These are phyloP conservation scores for Harpagoxenus sublaevis DNA, from an alignment of 2,888 invertebrate genomes.

Conservation along the genomic window DNA sequence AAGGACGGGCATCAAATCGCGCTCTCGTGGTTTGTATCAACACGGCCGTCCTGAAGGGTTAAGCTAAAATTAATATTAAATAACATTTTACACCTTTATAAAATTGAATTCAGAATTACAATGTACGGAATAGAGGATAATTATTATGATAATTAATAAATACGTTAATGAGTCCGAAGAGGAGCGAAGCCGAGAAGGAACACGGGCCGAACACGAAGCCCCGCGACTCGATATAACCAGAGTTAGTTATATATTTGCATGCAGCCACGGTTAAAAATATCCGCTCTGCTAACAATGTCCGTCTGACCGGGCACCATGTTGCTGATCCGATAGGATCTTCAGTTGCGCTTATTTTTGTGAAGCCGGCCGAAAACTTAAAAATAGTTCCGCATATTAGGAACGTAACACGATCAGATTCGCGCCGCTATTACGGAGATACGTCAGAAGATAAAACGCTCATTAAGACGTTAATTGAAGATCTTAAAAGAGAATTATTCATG, in stretches of 20 bases:
- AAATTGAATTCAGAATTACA: neutral
- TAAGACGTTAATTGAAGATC: slow-evolving; percentile 32
- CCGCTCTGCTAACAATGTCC: slow-evolving; percentile 56
- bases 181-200: slow-evolving; percentile 27
- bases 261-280: slow-evolving; percentile 55
- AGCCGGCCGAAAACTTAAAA: slow-evolving; percentile 48
- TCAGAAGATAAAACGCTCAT: slow-evolving; percentile 9
- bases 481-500: slow-evolving; percentile 6
- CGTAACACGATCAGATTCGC: slow-evolving; percentile 32
- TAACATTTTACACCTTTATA: neutral
- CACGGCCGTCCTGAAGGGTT: neutral
- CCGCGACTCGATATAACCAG: slow-evolving; percentile 40
- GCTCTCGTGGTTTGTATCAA: neutral
- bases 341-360: slow-evolving; percentile 54
- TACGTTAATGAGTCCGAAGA: slow-evolving; percentile 13
- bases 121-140: neutral
- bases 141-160: slow-evolving; percentile 28
- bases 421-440: slow-evolving; percentile 27
- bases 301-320: slow-evolving; percentile 47
- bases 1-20: neutral
- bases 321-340: slow-evolving; percentile 49
- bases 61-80: slow-evolving; percentile 17
- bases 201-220: neutral
- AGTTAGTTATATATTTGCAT: slow-evolving; percentile 55
- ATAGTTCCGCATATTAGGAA: slow-evolving; percentile 48